These are phyloP conservation scores for Trachelus tabidus DNA, from an alignment of 2,888 invertebrate genomes.

Conservation along the genomic window DNA sequence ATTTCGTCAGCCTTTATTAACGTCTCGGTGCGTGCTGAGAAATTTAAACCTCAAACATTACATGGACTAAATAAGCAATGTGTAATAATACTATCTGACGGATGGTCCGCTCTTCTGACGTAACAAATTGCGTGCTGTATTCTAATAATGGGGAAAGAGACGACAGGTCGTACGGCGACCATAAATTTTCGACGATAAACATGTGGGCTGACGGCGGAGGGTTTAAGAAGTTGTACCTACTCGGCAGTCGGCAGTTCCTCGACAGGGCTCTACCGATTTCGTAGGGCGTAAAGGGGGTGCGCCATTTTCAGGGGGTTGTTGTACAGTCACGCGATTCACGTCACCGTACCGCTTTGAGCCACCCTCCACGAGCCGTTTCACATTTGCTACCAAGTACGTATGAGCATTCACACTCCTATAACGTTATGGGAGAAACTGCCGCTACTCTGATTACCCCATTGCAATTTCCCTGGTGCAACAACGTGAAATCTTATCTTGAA, in stretches of 20 bases:
- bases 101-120: not conserved
- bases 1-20: not conserved
- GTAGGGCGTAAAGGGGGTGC: constrained; percentile 12
- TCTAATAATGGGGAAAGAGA: constrained; percentile 10
- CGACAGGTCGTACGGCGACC: constrained; percentile 29
- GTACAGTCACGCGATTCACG: constrained; percentile 57
- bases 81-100: not conserved
- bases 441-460: constrained; percentile 2
- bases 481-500: not conserved
- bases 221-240: constrained; percentile 30
- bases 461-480: constrained; percentile 1
- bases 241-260: constrained; percentile 15
- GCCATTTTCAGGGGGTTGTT: constrained; percentile 25
- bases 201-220: constrained; percentile 30
- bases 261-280: not conserved
- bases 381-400: constrained; percentile 27
- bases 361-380: constrained; percentile 31
- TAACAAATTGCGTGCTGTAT: constrained; percentile 16
- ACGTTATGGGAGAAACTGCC: constrained; percentile 15
- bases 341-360: constrained; percentile 56
- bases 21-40: not conserved
- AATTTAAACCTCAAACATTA: not conserved
- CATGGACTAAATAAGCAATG: not conserved
- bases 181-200: constrained; percentile 53
- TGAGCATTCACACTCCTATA: constrained; percentile 30